Evolutionary conservation across 2,797 vertebrate species (phyloP).

Genomic region (Spheniscus humboldti): DNA sequence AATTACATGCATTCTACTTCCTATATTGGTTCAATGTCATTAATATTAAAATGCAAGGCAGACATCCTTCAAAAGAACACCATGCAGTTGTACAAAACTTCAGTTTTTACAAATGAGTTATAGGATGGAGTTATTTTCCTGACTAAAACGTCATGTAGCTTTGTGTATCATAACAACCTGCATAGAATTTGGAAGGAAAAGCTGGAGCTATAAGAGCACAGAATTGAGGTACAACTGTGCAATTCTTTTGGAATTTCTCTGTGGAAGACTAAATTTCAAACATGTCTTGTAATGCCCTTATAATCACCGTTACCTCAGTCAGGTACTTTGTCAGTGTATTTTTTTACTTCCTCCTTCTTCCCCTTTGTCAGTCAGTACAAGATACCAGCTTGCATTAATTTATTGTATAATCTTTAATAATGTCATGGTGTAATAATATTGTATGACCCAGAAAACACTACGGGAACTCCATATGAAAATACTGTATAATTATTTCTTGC

Average conservation of each 20-base stretch:
- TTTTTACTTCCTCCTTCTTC: background rate
- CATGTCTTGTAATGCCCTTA: background rate
- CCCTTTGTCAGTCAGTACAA: background rate
- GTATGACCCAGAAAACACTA: background rate
- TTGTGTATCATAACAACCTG: background rate
- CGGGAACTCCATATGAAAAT: background rate
- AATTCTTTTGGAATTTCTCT: background rate
- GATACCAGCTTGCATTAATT: background rate
- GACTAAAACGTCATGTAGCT: background rate
- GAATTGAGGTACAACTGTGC: background rate
- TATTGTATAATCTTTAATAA: background rate
- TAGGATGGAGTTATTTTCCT: background rate
- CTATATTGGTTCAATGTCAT: background rate
- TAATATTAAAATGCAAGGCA: background rate
- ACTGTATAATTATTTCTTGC: background rate
- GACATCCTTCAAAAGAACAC: background rate
- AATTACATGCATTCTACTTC: background rate
- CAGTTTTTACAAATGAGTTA: background rate
- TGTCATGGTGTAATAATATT: background rate
- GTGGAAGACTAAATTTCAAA: background rate
- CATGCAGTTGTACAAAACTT: background rate
- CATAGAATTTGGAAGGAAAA: background rate
- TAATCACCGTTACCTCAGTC: background rate
- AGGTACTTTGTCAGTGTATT: background rate
- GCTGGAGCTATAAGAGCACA: background rate